Evolutionary conservation across 1,140 invertebrate species (phyloP), one percentile per base, ranked within the genome.

Genomic region (Bombus consobrinus): DNA sequence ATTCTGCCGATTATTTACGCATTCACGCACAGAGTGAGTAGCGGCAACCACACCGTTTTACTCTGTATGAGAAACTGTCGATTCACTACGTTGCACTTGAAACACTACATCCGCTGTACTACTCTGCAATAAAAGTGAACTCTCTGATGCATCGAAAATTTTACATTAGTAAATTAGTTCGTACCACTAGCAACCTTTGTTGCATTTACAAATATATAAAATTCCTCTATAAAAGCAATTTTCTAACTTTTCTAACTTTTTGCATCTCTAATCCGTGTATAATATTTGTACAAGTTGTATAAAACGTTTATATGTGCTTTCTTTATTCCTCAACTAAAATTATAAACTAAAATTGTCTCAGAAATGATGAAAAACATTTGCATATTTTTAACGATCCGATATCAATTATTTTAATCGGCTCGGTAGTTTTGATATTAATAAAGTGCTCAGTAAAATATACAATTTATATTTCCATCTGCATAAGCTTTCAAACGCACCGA

Each of bases 71-170:
- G 47, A 47, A 15, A 57, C 25, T n/a, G 34, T 59, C 74, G 74
- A 76, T 76, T 59, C 34, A 57, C 74, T 57, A 59, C 47, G 25
- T 53, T 59, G 47, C 74, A 28, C 53, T 76, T 76, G 41, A 76
- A 76, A 76, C 47, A 28, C 28, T 37, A 76, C 47, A 57, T 76
- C 74, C 47, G 74, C 25, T 37, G 47, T 53, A 53, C 47, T 53
- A 53, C 18, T 53, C 18, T 53, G 18, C 1, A 37, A 76, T n/a
- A 57, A 76, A 59, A 37, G 13, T 57, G 71, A 73, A 10, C 34
- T 76, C 34, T 2, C 22, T 12, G 32, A 15, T 57, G 25, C 25
- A 37, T 76, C 6, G 22, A 9, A 37, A 57, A 76, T 32, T 32
- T 8, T 32, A 37, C 32, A 1, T 8, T 76, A 18, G 74, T 34